phyloP scores from a whole-genome alignment of 2,797 vertebrate genomes.

The Luscinia luscinia region DNA sequence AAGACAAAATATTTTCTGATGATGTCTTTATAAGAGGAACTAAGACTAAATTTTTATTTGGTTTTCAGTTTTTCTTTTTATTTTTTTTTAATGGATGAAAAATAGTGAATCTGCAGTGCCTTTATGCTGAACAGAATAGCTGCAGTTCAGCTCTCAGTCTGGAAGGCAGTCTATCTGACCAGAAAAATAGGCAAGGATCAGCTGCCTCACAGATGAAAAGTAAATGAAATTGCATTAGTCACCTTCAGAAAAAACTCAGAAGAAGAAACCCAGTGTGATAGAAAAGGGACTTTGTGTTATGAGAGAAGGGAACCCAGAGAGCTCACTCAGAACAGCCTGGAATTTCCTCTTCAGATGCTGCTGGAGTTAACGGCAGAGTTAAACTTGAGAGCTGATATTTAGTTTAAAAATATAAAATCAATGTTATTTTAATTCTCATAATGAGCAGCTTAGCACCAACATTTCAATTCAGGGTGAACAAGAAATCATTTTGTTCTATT shows the following conservation, averaged over 20 bases:
- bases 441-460: background rate
- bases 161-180: background rate
- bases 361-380: background rate
- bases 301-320: background rate
- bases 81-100: background rate
- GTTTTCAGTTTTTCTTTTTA: background rate
- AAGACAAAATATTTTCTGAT: background rate
- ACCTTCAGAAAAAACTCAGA: background rate
- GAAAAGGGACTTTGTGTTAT: background rate
- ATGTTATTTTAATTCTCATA: background rate
- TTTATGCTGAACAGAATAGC: background rate
- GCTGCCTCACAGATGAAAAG: background rate
- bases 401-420: background rate
- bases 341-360: background rate
- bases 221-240: constrained; percentile 5
- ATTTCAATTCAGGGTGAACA: background rate
- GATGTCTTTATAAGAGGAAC: background rate
- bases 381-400: background rate
- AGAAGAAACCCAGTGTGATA: background rate
- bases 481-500: constrained; percentile 12
- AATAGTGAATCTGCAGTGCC: background rate
- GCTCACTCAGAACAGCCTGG: background rate
- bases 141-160: background rate
- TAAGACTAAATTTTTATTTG: background rate
- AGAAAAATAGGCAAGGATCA: background rate